A percentile compares a stretch with the other conserved stretches of the same genome.
These are phyloP conservation scores for Lymantria dispar DNA, from an alignment of 2,888 invertebrate genomes.

Conservation along the genomic window DNA sequence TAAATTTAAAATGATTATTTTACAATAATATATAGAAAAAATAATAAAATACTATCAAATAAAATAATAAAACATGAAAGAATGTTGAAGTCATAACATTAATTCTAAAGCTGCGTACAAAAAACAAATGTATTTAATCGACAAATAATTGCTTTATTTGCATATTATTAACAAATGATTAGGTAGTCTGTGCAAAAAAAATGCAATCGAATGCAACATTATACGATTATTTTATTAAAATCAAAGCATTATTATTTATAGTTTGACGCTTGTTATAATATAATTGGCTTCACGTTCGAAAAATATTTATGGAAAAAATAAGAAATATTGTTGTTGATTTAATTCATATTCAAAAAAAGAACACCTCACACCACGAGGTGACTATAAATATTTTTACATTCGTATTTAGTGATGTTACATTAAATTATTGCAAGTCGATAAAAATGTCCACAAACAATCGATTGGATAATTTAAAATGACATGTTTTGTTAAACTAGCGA, in stretches of 20 bases:
- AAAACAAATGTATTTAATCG: neutral
- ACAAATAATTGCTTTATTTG: neutral
- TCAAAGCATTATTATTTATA: neutral
- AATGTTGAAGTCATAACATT: no score
- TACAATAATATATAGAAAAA: no score
- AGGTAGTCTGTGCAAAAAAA: neutral
- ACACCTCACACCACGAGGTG: slow-evolving; percentile 16
- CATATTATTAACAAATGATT: neutral
- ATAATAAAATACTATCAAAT: no score
- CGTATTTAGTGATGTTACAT: slow-evolving; percentile 25
- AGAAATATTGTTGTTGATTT: neutral
- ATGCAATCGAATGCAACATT: neutral
- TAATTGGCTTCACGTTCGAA: neutral
- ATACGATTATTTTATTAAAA: neutral
- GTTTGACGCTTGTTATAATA: neutral
- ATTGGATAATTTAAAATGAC: slow-evolving; percentile 47
- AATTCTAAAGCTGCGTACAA: no score
- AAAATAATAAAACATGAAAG: no score
- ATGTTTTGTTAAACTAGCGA: slow-evolving; percentile 37
- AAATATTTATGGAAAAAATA: neutral
- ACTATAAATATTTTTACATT: slow-evolving; percentile 24
- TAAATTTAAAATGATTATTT: no score
- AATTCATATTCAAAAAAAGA: slow-evolving; percentile 9
- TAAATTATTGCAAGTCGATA: slow-evolving; percentile 48
- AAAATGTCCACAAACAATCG: slow-evolving; percentile 46